Evolutionary conservation across 1,140 invertebrate species (phyloP), one percentile per base, ranked within the genome.

Genomic region (Pemphigus obesinymphae): DNA sequence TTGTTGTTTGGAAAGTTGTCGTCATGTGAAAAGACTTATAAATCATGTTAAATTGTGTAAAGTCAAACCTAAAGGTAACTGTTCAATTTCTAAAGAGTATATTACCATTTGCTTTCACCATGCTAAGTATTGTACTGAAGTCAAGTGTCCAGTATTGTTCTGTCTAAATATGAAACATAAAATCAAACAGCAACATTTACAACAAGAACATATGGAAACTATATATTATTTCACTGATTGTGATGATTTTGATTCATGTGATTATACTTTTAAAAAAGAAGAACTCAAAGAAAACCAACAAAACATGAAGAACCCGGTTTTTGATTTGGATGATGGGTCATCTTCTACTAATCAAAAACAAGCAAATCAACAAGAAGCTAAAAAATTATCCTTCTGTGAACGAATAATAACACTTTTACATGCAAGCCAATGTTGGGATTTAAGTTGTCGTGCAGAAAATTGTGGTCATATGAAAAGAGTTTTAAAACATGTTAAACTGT

Each of bases 401-500:
- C 99, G 97, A 87, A 99, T 99, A 85, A 95, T 97, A 85, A 98
- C 95, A 5, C 88, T 99, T 89, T 96, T 99, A 72, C 98, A 99
- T 88, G 97, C 98, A 45, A 99, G 97, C 88, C 90, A 92, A 85
- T 97, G 95, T 87, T 91, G 97, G 86, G 97, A 99, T 88, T 97
- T 97, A 70, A 99, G 99, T 88, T 99, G 98, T 88, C 91, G 97
- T 72, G 88, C 98, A 83, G 93, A 95, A 13, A 97, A 95, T 84
- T 99, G 98, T 89, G 94, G 96, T 87, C 99, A 97, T 89, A 99
- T 99, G 97, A 99, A 99, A 89, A 91, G 96, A 82, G 96, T 99
- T 53, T 96, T 99, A 2, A 92, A 92, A 80, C 98, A 99, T 88
- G 98, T 97, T 2, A 98, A 97, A 89, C 90, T 92, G 82, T 99